phyloP scores from a whole-genome alignment of 2,113 vertebrate genomes.

The Cyanoramphus novaezelandiae region DNA sequence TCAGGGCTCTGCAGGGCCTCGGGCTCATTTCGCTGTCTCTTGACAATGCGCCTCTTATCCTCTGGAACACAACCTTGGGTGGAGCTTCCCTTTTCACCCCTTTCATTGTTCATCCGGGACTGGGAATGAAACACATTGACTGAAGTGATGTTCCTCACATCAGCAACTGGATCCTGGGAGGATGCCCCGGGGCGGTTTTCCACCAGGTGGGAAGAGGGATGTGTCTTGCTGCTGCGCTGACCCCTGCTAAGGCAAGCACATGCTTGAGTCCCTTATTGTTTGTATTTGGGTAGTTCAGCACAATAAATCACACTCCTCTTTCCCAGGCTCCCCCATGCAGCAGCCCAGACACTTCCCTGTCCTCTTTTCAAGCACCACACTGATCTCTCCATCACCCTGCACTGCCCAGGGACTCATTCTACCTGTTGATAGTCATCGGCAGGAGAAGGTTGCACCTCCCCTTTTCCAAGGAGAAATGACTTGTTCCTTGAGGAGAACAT shows the following conservation, averaged over 20 bases:
- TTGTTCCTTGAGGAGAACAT: not conserved
- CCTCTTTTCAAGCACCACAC: not conserved
- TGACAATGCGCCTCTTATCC: not conserved
- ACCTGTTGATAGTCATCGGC: not conserved
- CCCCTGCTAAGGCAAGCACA: constrained; percentile 64
- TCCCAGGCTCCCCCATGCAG: not conserved
- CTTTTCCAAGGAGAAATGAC: not conserved
- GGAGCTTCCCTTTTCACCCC: constrained; percentile 65
- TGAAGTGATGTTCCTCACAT: constrained; percentile 35
- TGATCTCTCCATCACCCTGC: not conserved
- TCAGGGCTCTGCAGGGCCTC: not conserved
- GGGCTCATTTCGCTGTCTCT: not conserved
- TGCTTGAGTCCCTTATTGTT: constrained; percentile 50
- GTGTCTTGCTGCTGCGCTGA: constrained; percentile 27
- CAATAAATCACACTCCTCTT: not conserved
- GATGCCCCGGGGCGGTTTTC: constrained; percentile 35
- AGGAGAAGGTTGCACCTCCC: not conserved
- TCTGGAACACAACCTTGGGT: not conserved
- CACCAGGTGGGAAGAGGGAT: constrained; percentile 59
- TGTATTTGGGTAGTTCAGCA: constrained; percentile 40
- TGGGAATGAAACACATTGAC: constrained; percentile 20
- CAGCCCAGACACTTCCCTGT: not conserved
- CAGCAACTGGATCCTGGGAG: constrained; percentile 51
- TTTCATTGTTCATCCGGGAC: constrained; percentile 45
- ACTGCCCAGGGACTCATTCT: not conserved